phyloP scores from a whole-genome alignment of 2,113 vertebrate species.

The Ictidomys tridecemlineatus region DNA sequence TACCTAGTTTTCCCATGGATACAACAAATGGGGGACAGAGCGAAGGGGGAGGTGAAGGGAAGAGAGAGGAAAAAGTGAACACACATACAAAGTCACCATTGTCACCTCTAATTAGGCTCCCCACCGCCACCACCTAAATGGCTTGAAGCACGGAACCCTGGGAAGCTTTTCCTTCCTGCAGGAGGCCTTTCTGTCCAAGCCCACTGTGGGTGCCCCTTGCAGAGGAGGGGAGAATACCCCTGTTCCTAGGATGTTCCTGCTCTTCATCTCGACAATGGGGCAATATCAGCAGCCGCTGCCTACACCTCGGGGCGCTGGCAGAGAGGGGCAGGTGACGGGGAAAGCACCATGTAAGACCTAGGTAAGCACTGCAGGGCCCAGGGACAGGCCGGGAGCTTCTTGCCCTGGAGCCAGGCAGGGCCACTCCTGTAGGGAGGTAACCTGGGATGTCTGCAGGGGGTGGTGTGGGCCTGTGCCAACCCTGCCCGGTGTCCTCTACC shows the following conservation, averaged over 20 bases:
- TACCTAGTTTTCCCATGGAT: constrained; percentile 78
- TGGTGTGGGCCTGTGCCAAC: no score
- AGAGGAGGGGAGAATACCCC: neutral
- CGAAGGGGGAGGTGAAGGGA: constrained; percentile 59
- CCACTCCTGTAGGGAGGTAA: neutral
- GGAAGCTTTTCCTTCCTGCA: constrained; percentile 71
- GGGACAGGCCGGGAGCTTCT: neutral
- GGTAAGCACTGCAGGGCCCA: neutral
- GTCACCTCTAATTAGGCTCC: constrained; percentile 85
- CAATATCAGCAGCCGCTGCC: neutral
- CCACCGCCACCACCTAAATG: constrained; percentile 56
- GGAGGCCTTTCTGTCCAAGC: constrained; percentile 64
- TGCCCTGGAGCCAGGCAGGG: neutral
- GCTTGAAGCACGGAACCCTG: constrained; percentile 79
- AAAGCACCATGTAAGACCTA: neutral
- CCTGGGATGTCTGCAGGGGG: no score
- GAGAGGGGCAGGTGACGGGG: neutral
- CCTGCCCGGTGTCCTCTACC: neutral
- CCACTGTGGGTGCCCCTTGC: neutral
- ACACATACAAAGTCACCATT: constrained; percentile 84
- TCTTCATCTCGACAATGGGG: neutral
- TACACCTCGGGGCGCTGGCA: neutral
- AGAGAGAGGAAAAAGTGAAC: constrained; percentile 77
- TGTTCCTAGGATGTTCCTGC: neutral
- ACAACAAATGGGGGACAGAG: constrained; percentile 53